Percentiles rank a stretch among this genome's conserved stretches.
Evolutionary conservation across 1,140 invertebrate genomes (phyloP).

Genomic region (Anoplolepis gracilipes): DNA sequence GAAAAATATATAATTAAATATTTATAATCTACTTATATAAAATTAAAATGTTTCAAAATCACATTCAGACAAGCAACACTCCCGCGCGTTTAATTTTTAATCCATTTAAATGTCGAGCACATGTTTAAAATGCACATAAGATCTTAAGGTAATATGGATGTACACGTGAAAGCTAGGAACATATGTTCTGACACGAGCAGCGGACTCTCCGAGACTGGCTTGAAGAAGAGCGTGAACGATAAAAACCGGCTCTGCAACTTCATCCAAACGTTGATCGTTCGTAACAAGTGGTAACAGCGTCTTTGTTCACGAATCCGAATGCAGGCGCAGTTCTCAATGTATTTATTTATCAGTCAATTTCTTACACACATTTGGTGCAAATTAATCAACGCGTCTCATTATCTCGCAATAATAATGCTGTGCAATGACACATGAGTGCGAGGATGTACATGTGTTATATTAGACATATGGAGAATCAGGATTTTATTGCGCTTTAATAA

Average conservation of each 20-base stretch:
- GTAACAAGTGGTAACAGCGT: neutral
- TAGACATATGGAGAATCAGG: neutral
- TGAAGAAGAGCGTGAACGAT: conserved; percentile 43
- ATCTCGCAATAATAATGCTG: neutral
- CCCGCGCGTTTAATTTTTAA: neutral
- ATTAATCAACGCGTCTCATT: conserved; percentile 1
- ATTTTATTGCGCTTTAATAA: neutral
- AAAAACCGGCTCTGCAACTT: conserved; percentile 63
- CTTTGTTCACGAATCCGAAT: conserved; percentile 11
- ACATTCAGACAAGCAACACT: neutral
- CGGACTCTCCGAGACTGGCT: conserved; percentile 49
- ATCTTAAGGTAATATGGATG: neutral
- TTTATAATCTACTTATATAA: no score
- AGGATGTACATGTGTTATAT: neutral
- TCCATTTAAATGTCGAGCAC: neutral
- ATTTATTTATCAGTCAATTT: conserved; percentile 14
- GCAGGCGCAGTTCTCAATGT: neutral
- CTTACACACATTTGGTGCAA: neutral
- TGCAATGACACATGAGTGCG: conserved; percentile 15
- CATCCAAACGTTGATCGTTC: conserved; percentile 16
- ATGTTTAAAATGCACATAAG: neutral
- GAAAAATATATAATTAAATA: neutral
- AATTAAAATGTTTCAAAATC: neutral
- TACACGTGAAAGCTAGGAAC: neutral
- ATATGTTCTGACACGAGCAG: conserved; percentile 16